A percentile compares a stretch with the other conserved stretches of the same genome.
phyloP scores from a whole-genome alignment of 1,140 invertebrate genomes.

The Euborellia annulipes region DNA sequence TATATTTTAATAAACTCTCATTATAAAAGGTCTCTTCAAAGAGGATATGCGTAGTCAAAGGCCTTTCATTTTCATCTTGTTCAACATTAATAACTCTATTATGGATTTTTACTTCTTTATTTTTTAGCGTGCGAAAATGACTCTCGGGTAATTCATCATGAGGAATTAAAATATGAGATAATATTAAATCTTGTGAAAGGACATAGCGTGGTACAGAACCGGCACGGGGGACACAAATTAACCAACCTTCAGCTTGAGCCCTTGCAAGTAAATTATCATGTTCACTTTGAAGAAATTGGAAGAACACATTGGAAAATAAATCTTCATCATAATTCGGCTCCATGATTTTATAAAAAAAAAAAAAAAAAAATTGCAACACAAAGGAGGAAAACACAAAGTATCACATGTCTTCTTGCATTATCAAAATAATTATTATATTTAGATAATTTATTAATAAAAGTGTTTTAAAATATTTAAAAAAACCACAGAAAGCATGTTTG shows the following conservation, averaged over 20 bases:
- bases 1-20: constrained; percentile 53
- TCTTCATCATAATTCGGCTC: constrained; percentile 57
- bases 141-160: constrained; percentile 37
- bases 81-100: constrained; percentile 43
- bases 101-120: constrained; percentile 39
- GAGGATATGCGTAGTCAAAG: constrained; percentile 42
- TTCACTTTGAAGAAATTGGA: constrained; percentile 43
- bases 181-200: constrained; percentile 45
- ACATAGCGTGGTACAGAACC: constrained; percentile 41
- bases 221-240: constrained; percentile 57
- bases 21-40: constrained; percentile 79
- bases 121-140: constrained; percentile 43
- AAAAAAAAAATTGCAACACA: too few species aligned
- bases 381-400: too few species aligned
- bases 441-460: too few species aligned
- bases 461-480: too few species aligned
- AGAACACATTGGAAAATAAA: constrained; percentile 58
- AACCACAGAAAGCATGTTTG: too few species aligned
- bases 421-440: too few species aligned
- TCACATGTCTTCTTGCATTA: too few species aligned
- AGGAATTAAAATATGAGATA: constrained; percentile 56
- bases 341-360: constrained; percentile 19
- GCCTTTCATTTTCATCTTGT: constrained; percentile 24
- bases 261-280: constrained; percentile 44
- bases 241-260: constrained; percentile 51